Evolutionary conservation across 1,140 invertebrate species (phyloP), one percentile per base, ranked within the genome.

Genomic region (Drosophila ambigua): DNA sequence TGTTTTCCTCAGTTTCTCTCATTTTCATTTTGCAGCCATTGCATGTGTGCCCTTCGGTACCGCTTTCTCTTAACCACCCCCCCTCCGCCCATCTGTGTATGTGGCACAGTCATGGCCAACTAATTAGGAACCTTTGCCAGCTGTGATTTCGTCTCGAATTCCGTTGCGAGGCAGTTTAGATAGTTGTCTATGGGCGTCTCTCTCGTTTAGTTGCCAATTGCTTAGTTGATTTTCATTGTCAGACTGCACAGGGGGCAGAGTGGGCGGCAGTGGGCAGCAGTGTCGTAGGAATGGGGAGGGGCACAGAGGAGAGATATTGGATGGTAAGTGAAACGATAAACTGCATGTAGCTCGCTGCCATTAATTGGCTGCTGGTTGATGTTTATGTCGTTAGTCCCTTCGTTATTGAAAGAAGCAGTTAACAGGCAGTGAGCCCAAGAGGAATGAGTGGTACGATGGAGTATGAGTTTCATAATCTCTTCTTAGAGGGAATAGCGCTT

Each of bases 181-280:
- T 15, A 15, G 48, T 41, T 50, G 61, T 28, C 49, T 61, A 45
- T 52, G 16, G 52, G 59, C 62, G 63, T 71, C 65, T 39, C 35
- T 49, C 35, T 49, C 65, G 67, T 71, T 71, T 71, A 58, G 77
- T 79, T 83, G 79, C 76, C 79, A 83, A 83, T 83, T 83, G 79
- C 80, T 83, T 84, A 84, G 79, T 83, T 83, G 79, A 83, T 84
- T 83, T 79, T 83, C 79, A 83, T 83, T 83, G 71, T 79, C 79
- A 79, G 71, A 65, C 79, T 72, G 28, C 52, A 50, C 20, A 51
- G 55, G 62, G 67, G 65, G 68, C 13, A n/a, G 15, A 23, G 20
- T 2, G 15, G 13, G 9, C 13, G 4, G 26, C 72, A 75, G 60
- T 68, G 63, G 13, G 9, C 13, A 5, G 26, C 72, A 75, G 60